Conservation (phyloP, 2,113 vertebrate genomes). For the Centropus unirufus region DNA sequence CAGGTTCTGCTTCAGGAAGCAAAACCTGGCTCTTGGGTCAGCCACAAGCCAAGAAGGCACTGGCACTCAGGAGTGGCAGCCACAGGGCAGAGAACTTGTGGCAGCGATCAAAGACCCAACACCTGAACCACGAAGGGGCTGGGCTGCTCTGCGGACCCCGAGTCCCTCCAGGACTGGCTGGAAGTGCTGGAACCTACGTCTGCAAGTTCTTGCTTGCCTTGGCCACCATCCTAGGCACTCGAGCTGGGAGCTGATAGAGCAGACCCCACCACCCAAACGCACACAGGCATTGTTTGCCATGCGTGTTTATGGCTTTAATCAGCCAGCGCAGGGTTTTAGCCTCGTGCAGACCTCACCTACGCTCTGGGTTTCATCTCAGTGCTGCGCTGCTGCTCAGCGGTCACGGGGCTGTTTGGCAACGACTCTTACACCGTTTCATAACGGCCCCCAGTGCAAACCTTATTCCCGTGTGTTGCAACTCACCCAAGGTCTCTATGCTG, state of each 20-base stretch:
- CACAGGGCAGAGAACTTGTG: not conserved
- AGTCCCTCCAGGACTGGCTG: not conserved
- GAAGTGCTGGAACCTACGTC: not conserved
- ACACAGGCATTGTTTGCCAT: not conserved
- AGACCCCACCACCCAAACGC: not conserved
- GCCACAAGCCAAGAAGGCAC: rapidly evolving
- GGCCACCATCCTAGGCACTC: slow-evolving; percentile 18
- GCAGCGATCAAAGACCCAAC: not conserved
- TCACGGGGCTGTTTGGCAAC: not conserved
- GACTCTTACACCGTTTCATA: not conserved
- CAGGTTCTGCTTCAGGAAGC: not conserved
- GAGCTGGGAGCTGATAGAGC: not conserved
- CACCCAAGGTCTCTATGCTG: not conserved
- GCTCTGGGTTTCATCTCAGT: not conserved
- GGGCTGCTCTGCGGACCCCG: rapidly evolving
- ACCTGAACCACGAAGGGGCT: not conserved
- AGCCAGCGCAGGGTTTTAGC: not conserved
- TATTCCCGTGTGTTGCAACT: not conserved
- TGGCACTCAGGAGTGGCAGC: not conserved
- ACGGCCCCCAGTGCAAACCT: not conserved
- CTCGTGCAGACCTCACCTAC: not conserved
- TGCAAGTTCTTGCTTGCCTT: slow-evolving; percentile 23
- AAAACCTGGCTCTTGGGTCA: not conserved
- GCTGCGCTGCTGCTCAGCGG: not conserved
- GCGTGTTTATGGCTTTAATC: not conserved